Base-by-base conservation (phyloP, 1,140 invertebrate genomes). In the Panagrolaimus sp. region DNA sequence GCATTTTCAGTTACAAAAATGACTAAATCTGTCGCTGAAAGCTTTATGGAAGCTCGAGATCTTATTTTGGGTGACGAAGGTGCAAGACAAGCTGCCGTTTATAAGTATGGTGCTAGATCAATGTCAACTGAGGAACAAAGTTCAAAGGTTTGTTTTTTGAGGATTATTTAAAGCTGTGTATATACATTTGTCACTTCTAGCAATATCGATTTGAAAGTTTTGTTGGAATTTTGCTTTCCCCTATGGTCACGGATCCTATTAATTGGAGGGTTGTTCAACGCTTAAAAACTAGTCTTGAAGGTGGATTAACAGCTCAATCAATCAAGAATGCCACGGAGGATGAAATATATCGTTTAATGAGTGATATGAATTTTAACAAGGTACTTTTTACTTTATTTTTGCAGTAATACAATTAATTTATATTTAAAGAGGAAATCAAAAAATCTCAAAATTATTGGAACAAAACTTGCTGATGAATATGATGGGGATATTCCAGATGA, bases 141-240 rank as follows among this genome's bases (percentile, higher is more conserved):
- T 57, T 25, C 51, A 11, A 57, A 57, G 13, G 51, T 57, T 20
- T 5, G 16, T 16, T 57, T 25, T 9, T 9, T 20, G n/a, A n/a
- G n/a, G n/a, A n/a, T 2, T 23, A 2, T 57, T 57, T 1, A n/a
- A 23, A 5, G 20, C 13, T 48, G 9, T n/a, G n/a, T n/a, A n/a
- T n/a, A n/a, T n/a, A n/a, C n/a, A n/a, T n/a, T 20, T 57, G 8
- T 38, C 2, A 38, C 31, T 57, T 57, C 20, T 23, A 57, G 51
- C 14, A 57, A 25, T 57, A 20, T 16, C 51, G 51, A 13, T 57
- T 57, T 20, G 20, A 57, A 20, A 25, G 51, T 57, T 57, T 57
- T 27, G 51, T 57, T 27, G 51, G 51, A 8, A 57, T 57, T 27
- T 57, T 57, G 20, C 51, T 57, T 27, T 57, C 51, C 9, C 51